A percentile compares a stretch with the other conserved stretches of the same genome.
These are phyloP conservation scores for Drosophila demipolita DNA, from an alignment of 2,888 invertebrate species.

Conservation along the genomic window DNA sequence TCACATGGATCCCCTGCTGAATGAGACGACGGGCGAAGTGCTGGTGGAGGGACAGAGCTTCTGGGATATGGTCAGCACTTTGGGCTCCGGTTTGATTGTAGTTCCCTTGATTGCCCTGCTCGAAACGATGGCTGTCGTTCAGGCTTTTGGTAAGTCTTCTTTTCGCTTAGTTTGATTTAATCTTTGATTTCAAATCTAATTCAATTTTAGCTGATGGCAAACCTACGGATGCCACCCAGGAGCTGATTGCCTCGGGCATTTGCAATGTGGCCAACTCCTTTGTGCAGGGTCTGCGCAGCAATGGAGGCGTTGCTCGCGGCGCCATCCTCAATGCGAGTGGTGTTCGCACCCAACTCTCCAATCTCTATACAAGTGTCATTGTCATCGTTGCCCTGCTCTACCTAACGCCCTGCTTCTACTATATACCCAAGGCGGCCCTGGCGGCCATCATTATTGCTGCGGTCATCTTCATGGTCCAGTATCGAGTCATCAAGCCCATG, in stretches of 20 bases:
- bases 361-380: constrained; percentile 92
- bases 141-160: constrained; percentile 80
- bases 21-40: constrained; percentile 86
- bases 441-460: constrained; percentile 97
- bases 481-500: constrained; percentile 93
- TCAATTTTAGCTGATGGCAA: constrained; percentile 88
- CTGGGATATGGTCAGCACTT: constrained; percentile 90
- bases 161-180: neutral
- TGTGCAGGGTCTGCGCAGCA: constrained; percentile 92
- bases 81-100: constrained; percentile 94
- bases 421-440: constrained; percentile 93
- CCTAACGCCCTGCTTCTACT: constrained; percentile 95
- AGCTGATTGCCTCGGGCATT: constrained; percentile 93
- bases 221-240: constrained; percentile 95
- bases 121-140: constrained; percentile 92
- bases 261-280: constrained; percentile 93
- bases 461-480: constrained; percentile 96
- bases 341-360: constrained; percentile 93
- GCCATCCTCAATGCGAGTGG: constrained; percentile 96
- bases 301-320: constrained; percentile 93
- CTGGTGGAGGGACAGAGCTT: constrained; percentile 85
- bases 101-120: constrained; percentile 94
- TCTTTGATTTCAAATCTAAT: neutral
- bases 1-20: constrained; percentile 87
- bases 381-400: constrained; percentile 94